phyloP scores from a whole-genome alignment of 2,888 invertebrate species.

The Pilophorus perplexus region DNA sequence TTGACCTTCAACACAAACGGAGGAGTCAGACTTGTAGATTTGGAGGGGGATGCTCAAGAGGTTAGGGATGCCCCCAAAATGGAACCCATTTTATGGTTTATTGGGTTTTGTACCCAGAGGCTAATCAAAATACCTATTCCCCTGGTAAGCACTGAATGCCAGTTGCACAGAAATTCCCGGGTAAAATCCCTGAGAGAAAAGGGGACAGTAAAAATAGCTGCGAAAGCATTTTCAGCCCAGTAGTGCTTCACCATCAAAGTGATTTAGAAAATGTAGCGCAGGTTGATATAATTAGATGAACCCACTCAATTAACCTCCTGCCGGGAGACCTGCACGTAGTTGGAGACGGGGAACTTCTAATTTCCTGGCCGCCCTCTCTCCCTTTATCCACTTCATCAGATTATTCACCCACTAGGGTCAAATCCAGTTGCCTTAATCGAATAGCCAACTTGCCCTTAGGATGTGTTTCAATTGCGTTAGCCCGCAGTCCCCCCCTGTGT shows the following conservation, averaged over 20 bases:
- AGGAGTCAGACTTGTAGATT: too few relatives aligned
- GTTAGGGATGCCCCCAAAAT: too few relatives aligned
- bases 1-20: too few relatives aligned
- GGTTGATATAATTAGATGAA: slow-evolving; percentile 24
- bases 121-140: too few relatives aligned
- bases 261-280: slow-evolving; percentile 11
- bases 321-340: neutral
- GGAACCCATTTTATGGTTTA: too few relatives aligned
- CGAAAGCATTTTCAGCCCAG: too few relatives aligned
- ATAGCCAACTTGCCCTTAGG: slow-evolving; percentile 26
- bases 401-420: slow-evolving; percentile 27
- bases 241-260: slow-evolving; percentile 23
- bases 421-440: slow-evolving; percentile 21
- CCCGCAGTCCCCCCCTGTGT: slow-evolving; percentile 14
- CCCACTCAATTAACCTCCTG: slow-evolving; percentile 17
- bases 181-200: too few relatives aligned
- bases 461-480: slow-evolving; percentile 27
- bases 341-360: slow-evolving; percentile 2
- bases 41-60: too few relatives aligned
- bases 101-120: too few relatives aligned
- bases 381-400: slow-evolving; percentile 23
- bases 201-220: too few relatives aligned
- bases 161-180: too few relatives aligned
- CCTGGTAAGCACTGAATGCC: too few relatives aligned
- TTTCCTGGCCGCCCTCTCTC: neutral